These are phyloP conservation scores for Montipora efflorescens DNA, from an alignment of 64 coral and sea anemone genomes.

Conservation along the genomic window DNA sequence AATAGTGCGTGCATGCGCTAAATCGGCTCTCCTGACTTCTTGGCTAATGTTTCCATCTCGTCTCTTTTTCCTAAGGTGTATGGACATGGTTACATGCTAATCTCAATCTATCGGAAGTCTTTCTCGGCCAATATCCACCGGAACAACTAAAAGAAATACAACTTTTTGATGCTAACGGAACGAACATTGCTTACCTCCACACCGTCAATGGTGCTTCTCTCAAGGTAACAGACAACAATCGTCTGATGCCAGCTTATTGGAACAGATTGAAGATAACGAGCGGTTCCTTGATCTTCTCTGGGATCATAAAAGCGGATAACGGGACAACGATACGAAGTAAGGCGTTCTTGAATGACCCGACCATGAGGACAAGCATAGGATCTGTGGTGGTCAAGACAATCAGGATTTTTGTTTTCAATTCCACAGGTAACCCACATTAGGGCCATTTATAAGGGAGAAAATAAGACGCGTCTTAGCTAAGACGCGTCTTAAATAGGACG, in stretches of 20 bases:
- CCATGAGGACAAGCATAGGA: not conserved
- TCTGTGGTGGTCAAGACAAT: not conserved
- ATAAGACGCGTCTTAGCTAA: too few species aligned
- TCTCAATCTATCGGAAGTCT: not conserved
- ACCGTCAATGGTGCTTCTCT: not conserved
- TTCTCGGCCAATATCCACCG: not conserved
- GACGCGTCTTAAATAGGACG: too few species aligned
- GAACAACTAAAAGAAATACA: not conserved
- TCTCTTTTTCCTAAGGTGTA: not conserved
- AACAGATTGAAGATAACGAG: not conserved
- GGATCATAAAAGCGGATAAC: not conserved
- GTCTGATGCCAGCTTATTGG: not conserved
- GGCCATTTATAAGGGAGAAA: too few species aligned
- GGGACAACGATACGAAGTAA: not conserved
- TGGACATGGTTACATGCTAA: not conserved
- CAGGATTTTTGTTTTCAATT: not conserved
- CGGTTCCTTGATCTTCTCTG: not conserved
- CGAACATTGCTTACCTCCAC: not conserved
- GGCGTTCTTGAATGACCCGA: not conserved
- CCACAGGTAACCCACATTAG: not conserved
- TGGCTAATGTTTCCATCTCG: not conserved
- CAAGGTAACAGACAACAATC: not conserved
- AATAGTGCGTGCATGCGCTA: too few species aligned
- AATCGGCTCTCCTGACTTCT: too few species aligned
- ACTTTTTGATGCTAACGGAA: not conserved